Evolutionary conservation across 37 sponge, comb jelly and placozoan genomes (phyloP).

Genomic region (Chondrilla cf. caribensis): DNA sequence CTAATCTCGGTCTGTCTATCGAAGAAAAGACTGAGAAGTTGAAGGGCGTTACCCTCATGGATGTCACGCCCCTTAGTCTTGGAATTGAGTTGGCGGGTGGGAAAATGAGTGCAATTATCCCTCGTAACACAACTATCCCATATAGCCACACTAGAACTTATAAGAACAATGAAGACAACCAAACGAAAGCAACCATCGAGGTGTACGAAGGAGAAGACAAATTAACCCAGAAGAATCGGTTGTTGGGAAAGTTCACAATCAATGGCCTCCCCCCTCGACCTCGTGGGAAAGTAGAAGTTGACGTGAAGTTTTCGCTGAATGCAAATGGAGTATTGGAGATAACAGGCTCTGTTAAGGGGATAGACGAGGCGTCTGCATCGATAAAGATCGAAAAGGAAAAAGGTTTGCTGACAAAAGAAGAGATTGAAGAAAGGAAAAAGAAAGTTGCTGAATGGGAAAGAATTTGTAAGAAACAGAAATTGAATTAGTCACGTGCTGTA

Average conservation of each 20-base stretch:
- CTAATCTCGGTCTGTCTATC: conserved; percentile 59
- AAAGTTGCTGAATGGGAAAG: conserved; percentile 70
- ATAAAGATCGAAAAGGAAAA: conserved; percentile 91
- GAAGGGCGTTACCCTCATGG: conserved; percentile 85
- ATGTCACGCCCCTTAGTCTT: conserved; percentile 83
- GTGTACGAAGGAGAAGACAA: conserved; percentile 93
- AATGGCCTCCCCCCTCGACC: conserved; percentile 78
- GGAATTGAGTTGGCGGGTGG: conserved; percentile 86
- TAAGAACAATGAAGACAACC: conserved; percentile 86
- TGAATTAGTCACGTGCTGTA: conserved; percentile 55
- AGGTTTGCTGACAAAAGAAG: conserved; percentile 68
- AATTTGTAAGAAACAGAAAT: conserved; percentile 57
- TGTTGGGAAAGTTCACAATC: conserved; percentile 78
- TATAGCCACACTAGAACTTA: conserved; percentile 78
- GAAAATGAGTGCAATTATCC: conserved; percentile 79
- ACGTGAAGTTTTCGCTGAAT: conserved; percentile 75
- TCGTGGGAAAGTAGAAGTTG: conserved; percentile 72
- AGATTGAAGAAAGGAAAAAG: conserved; percentile 49
- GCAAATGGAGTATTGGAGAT: conserved; percentile 89
- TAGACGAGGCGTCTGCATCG: conserved; percentile 53
- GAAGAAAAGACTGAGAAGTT: conserved; percentile 62
- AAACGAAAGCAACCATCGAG: conserved; percentile 72
- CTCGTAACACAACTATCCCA: conserved; percentile 90
- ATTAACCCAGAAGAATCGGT: conserved; percentile 60
- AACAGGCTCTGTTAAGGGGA: conserved; percentile 64